phyloP scores from a whole-genome alignment of 2,113 vertebrate genomes.

The Phaetusa simplex region DNA sequence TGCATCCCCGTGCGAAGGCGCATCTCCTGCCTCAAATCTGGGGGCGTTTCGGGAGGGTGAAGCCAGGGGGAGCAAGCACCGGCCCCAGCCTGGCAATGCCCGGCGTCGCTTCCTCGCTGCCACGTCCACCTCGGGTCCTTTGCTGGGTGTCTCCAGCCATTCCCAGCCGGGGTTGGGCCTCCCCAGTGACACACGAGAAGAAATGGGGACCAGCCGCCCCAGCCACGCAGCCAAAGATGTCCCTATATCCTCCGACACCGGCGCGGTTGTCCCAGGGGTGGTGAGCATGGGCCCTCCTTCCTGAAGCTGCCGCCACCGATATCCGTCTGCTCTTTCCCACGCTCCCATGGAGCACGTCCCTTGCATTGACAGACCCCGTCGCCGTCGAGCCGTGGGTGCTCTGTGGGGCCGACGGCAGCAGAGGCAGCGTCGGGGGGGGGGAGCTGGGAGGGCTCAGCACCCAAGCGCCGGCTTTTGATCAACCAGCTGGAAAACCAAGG shows the following conservation, averaged over 20 bases:
- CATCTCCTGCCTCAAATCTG: not conserved
- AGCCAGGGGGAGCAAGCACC: not conserved
- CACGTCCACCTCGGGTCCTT: not conserved
- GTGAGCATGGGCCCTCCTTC: not conserved
- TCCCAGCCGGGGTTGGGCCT: not conserved
- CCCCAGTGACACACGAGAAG: rapidly evolving
- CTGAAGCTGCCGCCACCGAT: not conserved
- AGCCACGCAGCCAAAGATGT: rapidly evolving
- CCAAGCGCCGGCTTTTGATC: not conserved
- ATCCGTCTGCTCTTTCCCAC: not conserved
- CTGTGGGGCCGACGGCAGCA: not conserved
- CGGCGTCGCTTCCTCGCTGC: not conserved
- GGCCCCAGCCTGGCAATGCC: not conserved
- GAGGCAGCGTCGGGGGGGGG: too few species aligned
- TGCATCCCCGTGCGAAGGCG: rapidly evolving
- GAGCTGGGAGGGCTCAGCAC: not conserved
- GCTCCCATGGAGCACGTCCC: not conserved
- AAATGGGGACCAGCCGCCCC: not conserved
- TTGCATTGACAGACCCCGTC: not conserved
- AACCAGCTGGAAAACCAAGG: not conserved
- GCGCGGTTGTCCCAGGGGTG: not conserved
- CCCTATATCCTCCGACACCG: rapidly evolving
- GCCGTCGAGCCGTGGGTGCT: rapidly evolving
- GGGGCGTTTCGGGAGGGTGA: not conserved
- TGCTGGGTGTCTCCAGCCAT: not conserved